Percentiles rank a stretch among this genome's conserved stretches.
phyloP scores from a whole-genome alignment of 2,888 invertebrate species.

The Labia minor region DNA sequence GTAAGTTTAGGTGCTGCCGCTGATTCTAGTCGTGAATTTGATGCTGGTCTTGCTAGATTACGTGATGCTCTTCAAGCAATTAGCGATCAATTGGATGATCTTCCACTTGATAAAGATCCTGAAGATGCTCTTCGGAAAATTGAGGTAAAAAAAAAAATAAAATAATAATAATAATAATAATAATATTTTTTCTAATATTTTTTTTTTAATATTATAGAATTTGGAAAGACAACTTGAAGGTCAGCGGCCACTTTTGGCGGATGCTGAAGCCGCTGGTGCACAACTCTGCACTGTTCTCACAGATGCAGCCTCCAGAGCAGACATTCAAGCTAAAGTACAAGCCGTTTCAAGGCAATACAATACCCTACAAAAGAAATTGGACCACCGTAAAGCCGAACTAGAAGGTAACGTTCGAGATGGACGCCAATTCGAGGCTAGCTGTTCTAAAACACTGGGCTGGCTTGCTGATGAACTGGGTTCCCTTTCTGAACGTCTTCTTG shows the following conservation, averaged over 20 bases:
- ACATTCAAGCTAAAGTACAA: slow-evolving; percentile 78
- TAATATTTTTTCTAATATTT: background rate
- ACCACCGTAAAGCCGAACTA: slow-evolving; percentile 79
- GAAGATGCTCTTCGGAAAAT: slow-evolving; percentile 79
- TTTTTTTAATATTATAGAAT: slow-evolving; percentile 37
- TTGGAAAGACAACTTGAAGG: slow-evolving; percentile 80
- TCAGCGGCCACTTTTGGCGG: slow-evolving; percentile 75
- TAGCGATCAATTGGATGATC: slow-evolving; percentile 73
- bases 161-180: background rate
- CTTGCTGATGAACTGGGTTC: slow-evolving; percentile 66
- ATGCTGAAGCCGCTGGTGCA: slow-evolving; percentile 81
- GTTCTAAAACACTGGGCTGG: slow-evolving; percentile 84
- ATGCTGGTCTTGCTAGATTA: slow-evolving; percentile 71
- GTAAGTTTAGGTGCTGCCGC: slow-evolving; percentile 81
- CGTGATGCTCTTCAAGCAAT: slow-evolving; percentile 79
- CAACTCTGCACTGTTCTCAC: slow-evolving; percentile 76
- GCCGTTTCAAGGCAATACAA: slow-evolving; percentile 80
- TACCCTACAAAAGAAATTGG: slow-evolving; percentile 78
- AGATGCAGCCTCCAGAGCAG: slow-evolving; percentile 80
- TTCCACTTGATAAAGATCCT: slow-evolving; percentile 69
- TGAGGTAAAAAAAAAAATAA: slow-evolving; percentile 42
- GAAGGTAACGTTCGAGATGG: slow-evolving; percentile 74
- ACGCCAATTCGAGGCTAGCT: slow-evolving; percentile 78
- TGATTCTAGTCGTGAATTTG: slow-evolving; percentile 86
- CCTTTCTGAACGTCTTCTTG: slow-evolving; percentile 62